Evolutionary conservation across 2,113 vertebrate genomes (phyloP).

Genomic region (Nipponia nippon): DNA sequence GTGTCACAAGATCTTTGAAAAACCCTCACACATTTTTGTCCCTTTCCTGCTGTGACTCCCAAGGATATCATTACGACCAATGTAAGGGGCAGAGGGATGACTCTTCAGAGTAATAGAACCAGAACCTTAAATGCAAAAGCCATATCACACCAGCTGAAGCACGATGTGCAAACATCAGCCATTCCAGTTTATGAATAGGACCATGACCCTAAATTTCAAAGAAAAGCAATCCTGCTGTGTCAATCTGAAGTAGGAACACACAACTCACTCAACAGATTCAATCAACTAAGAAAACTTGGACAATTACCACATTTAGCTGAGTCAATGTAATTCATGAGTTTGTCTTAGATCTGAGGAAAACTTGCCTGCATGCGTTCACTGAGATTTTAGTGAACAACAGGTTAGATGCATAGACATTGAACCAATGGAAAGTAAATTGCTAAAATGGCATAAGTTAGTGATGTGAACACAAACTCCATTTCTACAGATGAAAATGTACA

Average conservation of each 20-base stretch:
- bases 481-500: not conserved
- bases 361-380: not conserved
- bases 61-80: not conserved
- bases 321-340: not conserved
- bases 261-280: not conserved
- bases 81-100: not conserved
- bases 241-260: not conserved
- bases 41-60: not conserved
- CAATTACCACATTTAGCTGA: not conserved
- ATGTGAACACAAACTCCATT: not conserved
- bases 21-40: not conserved
- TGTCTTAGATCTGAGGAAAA: not conserved
- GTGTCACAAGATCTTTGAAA: not conserved
- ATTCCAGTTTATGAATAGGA: not conserved
- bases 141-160: not conserved
- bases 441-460: not conserved
- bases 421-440: not conserved
- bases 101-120: not conserved
- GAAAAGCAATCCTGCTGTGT: not conserved
- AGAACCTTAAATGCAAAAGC: not conserved
- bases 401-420: not conserved
- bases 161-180: rapidly evolving
- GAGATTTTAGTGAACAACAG: not conserved
- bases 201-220: not conserved
- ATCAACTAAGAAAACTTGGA: not conserved